phyloP scores from a whole-genome alignment of 2,888 invertebrate genomes.

The Sminthurinus aureus region DNA sequence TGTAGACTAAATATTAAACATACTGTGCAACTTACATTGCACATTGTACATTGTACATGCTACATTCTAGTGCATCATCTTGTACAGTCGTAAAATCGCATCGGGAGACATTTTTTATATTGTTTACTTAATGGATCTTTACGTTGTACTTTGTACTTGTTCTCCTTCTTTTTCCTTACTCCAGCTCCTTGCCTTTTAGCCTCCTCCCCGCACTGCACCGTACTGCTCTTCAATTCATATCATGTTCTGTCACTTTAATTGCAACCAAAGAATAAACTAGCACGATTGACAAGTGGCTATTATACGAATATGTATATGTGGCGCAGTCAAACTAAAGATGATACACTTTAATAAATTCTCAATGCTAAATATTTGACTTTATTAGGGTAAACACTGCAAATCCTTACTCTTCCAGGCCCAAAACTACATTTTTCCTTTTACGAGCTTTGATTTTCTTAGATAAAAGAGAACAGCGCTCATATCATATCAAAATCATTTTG shows the following conservation, averaged over 20 bases:
- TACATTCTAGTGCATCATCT: conserved; percentile 36
- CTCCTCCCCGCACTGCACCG: conserved; percentile 15
- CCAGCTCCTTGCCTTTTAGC: neutral
- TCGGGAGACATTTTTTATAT: conserved; percentile 38
- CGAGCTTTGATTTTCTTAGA: too few relatives aligned
- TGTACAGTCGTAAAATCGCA: conserved; percentile 37
- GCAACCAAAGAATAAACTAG: neutral
- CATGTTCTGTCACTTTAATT: neutral
- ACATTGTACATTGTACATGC: neutral
- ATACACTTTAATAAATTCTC: too few relatives aligned
- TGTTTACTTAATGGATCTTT: conserved; percentile 30
- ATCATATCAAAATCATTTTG: too few relatives aligned
- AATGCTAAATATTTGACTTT: too few relatives aligned
- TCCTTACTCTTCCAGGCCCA: too few relatives aligned
- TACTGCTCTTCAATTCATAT: conserved; percentile 1
- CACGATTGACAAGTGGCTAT: too few relatives aligned
- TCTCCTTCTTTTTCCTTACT: conserved; percentile 8
- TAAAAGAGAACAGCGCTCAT: too few relatives aligned
- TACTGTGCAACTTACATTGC: neutral
- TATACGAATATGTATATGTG: too few relatives aligned
- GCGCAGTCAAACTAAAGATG: neutral
- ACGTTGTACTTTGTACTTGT: neutral
- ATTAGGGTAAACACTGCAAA: too few relatives aligned
- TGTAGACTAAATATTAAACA: neutral
- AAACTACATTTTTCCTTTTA: too few relatives aligned